phyloP scores from a whole-genome alignment of 2,888 invertebrate species.

The Euclidia mi region DNA sequence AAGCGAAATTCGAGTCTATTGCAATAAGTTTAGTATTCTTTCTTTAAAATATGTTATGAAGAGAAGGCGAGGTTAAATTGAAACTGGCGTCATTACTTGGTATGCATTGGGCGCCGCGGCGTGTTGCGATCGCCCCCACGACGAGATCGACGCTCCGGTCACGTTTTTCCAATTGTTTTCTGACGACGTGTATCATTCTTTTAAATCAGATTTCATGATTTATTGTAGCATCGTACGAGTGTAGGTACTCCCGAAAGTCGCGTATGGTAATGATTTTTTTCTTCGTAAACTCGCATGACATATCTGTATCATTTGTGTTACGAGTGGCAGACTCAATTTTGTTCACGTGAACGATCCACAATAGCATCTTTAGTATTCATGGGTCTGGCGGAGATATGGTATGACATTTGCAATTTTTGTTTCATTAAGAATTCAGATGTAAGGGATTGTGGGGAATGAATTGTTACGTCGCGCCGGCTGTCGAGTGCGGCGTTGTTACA shows the following conservation, averaged over 20 bases:
- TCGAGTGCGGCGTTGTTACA: slow-evolving; percentile 28
- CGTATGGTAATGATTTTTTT: slow-evolving; percentile 48
- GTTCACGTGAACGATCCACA: slow-evolving; percentile 82
- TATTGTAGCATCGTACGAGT: slow-evolving; percentile 68
- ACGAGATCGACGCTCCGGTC: slow-evolving; percentile 78
- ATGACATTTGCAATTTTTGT: slow-evolving; percentile 89
- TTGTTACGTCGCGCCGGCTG: slow-evolving; percentile 61
- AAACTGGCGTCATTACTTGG: slow-evolving; percentile 86
- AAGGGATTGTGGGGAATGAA: slow-evolving; percentile 83
- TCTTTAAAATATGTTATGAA: slow-evolving; percentile 71
- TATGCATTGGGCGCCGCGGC: slow-evolving; percentile 87
- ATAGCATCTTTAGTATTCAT: slow-evolving; percentile 89
- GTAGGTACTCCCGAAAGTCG: slow-evolving; percentile 29
- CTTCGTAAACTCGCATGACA: slow-evolving; percentile 62
- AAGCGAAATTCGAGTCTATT: slow-evolving; percentile 28
- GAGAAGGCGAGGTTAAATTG: slow-evolving; percentile 80
- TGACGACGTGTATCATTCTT: slow-evolving; percentile 89
- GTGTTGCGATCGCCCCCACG: slow-evolving; percentile 80
- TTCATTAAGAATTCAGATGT: slow-evolving; percentile 88
- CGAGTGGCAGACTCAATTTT: slow-evolving; percentile 80
- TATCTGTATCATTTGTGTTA: slow-evolving; percentile 81
- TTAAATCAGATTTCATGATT: slow-evolving; percentile 86
- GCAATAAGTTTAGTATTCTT: slow-evolving; percentile 31
- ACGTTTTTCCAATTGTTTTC: slow-evolving; percentile 89
- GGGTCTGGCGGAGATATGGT: slow-evolving; percentile 80